A percentile compares a stretch with the other conserved stretches of the same genome.
Conservation (phyloP, 2,888 invertebrate genomes). For the Eubasilissa splendida region DNA sequence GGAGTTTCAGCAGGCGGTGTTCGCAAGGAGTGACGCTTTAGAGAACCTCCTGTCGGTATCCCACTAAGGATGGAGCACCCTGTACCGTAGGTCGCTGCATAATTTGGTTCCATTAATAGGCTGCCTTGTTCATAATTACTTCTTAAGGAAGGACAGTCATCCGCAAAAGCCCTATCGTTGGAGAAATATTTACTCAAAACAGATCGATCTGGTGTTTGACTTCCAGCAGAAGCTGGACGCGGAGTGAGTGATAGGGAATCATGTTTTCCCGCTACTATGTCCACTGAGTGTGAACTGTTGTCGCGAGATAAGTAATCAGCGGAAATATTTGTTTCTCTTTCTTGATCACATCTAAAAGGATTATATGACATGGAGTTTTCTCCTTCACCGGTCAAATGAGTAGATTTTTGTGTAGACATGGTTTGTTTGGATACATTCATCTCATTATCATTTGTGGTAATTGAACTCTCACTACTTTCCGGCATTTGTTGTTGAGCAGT, state of each 20-base stretch:
- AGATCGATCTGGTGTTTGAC: slow-evolving; percentile 69
- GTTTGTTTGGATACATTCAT: no score
- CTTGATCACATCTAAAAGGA: neutral
- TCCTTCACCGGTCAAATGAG: no score
- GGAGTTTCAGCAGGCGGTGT: slow-evolving; percentile 63
- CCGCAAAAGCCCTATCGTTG: slow-evolving; percentile 66
- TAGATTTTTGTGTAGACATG: no score
- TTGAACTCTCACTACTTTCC: no score
- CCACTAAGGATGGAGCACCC: slow-evolving; percentile 57
- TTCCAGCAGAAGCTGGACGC: slow-evolving; percentile 59
- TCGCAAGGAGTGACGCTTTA: slow-evolving; percentile 65
- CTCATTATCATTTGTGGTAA: no score
- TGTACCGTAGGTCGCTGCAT: slow-evolving; percentile 63
- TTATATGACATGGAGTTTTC: neutral
- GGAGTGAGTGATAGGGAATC: slow-evolving; percentile 26
- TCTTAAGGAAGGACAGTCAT: slow-evolving; percentile 64
- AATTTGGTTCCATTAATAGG: slow-evolving; percentile 65
- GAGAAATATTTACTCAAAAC: slow-evolving; percentile 74
- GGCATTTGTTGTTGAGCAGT: neutral
- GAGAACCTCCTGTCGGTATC: slow-evolving; percentile 55
- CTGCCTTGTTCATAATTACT: slow-evolving; percentile 61
- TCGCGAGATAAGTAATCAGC: slow-evolving; percentile 1
- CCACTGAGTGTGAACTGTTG: slow-evolving; percentile 6
- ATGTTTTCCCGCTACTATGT: neutral
- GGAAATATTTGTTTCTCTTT: neutral